A percentile compares a stretch with the other conserved stretches of the same genome.
Conservation (phyloP, 2,113 vertebrate species). For the Neopipo cinnamomea region DNA sequence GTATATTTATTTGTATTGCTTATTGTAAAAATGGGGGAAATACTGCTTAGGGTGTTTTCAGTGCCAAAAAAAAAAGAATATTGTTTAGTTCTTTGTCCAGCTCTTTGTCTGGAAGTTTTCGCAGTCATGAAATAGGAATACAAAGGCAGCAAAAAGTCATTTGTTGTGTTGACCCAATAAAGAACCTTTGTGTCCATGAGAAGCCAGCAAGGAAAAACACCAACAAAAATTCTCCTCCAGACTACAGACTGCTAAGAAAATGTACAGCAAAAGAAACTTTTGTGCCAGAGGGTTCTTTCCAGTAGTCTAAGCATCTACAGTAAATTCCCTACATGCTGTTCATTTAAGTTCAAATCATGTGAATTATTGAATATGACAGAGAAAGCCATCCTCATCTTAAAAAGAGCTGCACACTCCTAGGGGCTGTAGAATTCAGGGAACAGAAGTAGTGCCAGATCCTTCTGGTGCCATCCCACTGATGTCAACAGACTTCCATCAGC, state of each 20-base stretch:
- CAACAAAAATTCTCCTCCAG: not conserved
- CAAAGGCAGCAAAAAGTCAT: not conserved
- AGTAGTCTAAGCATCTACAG: not conserved
- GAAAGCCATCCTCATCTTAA: slow-evolving; percentile 4
- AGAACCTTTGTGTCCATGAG: not conserved
- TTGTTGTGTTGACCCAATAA: not conserved
- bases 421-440: not conserved
- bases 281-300: slow-evolving; percentile 23
- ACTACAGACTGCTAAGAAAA: not conserved
- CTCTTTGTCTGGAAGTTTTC: not conserved
- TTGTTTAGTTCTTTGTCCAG: not conserved
- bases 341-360: slow-evolving; percentile 28
- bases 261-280: slow-evolving; percentile 2
- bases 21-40: not conserved
- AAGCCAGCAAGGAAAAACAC: not conserved
- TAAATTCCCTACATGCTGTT: slow-evolving; percentile 4
- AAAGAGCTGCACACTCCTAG: not conserved
- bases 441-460: slow-evolving; percentile 13
- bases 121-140: not conserved
- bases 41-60: not conserved
- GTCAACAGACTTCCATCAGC: not conserved
- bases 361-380: slow-evolving; percentile 52
- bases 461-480: slow-evolving; percentile 13
- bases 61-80: not conserved
- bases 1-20: not conserved